Evolutionary conservation across 2,797 vertebrate genomes (phyloP).

Genomic region (Smutsia gigantea): DNA sequence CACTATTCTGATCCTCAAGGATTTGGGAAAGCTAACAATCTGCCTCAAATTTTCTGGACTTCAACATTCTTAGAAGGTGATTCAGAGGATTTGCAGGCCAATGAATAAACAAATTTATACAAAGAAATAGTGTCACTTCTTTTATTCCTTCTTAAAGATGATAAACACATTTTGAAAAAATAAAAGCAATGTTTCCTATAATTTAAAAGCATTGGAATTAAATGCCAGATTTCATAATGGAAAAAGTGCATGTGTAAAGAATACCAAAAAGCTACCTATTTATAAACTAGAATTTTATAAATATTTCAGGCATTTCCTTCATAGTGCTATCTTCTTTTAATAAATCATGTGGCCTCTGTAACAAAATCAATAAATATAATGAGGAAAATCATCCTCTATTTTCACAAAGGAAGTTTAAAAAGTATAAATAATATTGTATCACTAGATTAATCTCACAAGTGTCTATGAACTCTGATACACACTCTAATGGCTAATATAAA

Average conservation of each 20-base stretch:
- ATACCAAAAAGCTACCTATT: constrained; percentile 53
- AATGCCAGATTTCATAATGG: constrained; percentile 49
- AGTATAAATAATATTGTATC: background rate
- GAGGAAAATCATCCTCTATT: background rate
- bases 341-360: background rate
- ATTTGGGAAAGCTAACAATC: background rate
- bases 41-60: background rate
- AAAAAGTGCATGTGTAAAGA: constrained; percentile 49
- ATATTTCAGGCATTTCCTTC: background rate
- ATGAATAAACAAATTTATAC: constrained; percentile 71
- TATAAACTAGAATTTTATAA: constrained; percentile 45
- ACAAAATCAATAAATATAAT: background rate
- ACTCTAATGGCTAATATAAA: background rate
- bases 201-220: constrained; percentile 61
- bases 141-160: constrained; percentile 40
- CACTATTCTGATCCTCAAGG: background rate
- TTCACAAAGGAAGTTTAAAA: constrained; percentile 51
- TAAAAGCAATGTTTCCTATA: constrained; percentile 67
- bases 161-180: constrained; percentile 62
- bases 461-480: background rate
- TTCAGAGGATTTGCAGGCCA: constrained; percentile 69
- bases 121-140: constrained; percentile 50
- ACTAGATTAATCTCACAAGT: background rate
- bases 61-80: constrained; percentile 39
- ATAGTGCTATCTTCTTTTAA: background rate